phyloP scores from a whole-genome alignment of 2,888 invertebrate genomes.

The Macropis europaea region DNA sequence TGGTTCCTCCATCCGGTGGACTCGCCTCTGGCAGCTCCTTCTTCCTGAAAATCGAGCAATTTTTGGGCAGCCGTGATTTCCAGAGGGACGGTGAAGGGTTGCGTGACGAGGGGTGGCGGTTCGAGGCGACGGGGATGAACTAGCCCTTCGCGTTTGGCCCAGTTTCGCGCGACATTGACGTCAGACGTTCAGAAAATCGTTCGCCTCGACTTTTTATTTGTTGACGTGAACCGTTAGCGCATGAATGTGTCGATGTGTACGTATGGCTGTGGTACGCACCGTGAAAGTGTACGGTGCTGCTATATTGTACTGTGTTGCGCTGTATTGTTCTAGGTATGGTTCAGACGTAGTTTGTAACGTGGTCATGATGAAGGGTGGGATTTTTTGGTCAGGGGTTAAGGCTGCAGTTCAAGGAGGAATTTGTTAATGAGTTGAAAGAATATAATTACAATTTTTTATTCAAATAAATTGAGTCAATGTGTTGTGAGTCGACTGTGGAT shows the following conservation, averaged over 20 bases:
- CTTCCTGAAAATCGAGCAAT: neutral
- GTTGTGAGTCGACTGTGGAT: no score
- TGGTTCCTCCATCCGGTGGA: constrained; percentile 27
- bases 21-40: neutral
- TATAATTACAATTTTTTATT: no score
- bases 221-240: neutral
- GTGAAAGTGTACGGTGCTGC: no score
- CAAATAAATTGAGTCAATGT: no score
- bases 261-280: no score
- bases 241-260: neutral
- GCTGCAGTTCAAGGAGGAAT: no score
- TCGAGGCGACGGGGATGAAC: constrained; percentile 25
- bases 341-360: no score
- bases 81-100: neutral
- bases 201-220: constrained; percentile 18
- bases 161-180: constrained; percentile 45
- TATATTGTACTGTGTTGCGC: no score
- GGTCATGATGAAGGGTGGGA: no score
- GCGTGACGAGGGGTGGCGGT: constrained; percentile 30
- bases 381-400: no score
- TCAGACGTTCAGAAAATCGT: constrained; percentile 32
- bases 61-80: neutral
- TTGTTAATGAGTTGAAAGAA: no score
- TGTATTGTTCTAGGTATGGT: no score
- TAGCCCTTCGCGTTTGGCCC: constrained; percentile 44